Base-by-base conservation (phyloP, 2,888 invertebrate genomes). In the Drosophila ochracea region DNA sequence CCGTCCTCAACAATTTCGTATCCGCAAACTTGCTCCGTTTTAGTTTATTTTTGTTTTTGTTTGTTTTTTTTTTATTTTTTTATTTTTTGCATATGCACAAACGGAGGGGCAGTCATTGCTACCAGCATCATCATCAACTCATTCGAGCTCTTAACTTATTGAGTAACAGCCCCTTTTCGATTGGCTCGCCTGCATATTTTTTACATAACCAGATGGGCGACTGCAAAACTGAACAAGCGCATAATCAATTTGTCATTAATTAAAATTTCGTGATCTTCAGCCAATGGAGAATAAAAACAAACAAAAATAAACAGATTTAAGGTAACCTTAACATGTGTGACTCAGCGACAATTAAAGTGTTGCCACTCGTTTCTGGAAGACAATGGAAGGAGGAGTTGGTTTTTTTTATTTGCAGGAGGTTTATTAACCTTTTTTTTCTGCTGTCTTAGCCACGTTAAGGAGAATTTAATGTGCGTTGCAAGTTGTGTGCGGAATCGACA, bases 381-480 rank as follows among this genome's bases (percentile, higher is more conserved):
- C 47, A 58, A 66, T 80, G 57, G 77, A 77, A 39, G 65, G 62
- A 75, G 68, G 62, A 67, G 66, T 63, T 59, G 65, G 1, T 11
- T 11, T 52, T 70, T 70, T 53, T 58, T 47, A 5, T 28, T 52
- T 67, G 59, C 65, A 61, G 69, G 73, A 68, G 89, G 88, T 88
- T 88, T 88, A 90, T 88, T 90, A 90, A 88, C 88, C 88, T 84
- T 78, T 82, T 84, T 78, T 72, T 47, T 43, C 49, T 35, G 67
- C 61, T 61, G 81, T 77, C 79, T 88, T 87, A 84, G 87, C 82
- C 87, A 86, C 89, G 89, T 83, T 87, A 79, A 74, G 72, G 84
- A 87, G 86, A 87, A 86, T 87, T 84, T 84, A 72, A 85, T 83
- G 83, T 62, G 73, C 30, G 30, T 30, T 30, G 30, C 59, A 52